A percentile compares a stretch with the other conserved stretches of the same genome.
phyloP scores from a whole-genome alignment of 2,888 invertebrate genomes.

The Autographa pulchrina region DNA sequence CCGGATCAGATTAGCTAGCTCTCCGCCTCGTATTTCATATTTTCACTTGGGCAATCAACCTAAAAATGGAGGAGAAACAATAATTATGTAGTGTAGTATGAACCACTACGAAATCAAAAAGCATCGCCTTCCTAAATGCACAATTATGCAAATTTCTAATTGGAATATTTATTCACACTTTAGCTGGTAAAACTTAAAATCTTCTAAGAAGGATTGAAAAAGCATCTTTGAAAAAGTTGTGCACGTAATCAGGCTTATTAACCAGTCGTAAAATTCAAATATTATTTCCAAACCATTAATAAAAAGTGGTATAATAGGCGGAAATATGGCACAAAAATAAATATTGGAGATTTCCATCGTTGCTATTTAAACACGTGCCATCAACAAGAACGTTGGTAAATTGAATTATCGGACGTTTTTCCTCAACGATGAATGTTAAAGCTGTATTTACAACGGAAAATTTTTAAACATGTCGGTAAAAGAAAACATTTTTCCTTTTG shows the following conservation, averaged over 20 bases:
- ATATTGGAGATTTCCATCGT: neutral
- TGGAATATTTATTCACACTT: too few species aligned
- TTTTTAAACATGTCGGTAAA: neutral
- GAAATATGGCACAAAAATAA: neutral
- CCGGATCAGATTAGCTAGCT: constrained; percentile 7
- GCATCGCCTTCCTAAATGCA: too few species aligned
- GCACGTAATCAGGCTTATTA: neutral
- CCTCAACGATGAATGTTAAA: neutral
- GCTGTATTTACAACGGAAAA: neutral
- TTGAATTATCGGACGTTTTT: constrained; percentile 2
- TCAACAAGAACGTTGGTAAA: neutral
- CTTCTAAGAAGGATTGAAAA: too few species aligned
- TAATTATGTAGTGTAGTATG: too few species aligned
- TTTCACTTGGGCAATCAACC: constrained; percentile 7
- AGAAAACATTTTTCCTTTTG: neutral
- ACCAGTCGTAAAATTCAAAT: neutral
- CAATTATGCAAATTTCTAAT: too few species aligned
- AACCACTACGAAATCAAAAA: too few species aligned
- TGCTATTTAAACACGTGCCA: neutral
- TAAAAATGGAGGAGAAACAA: neutral
- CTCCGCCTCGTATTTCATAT: constrained; percentile 13
- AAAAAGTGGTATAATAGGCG: neutral
- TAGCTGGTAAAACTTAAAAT: too few species aligned
- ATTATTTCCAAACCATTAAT: neutral
- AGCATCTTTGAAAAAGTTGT: too few species aligned